Evolutionary conservation across 1,140 invertebrate genomes (phyloP).

Genomic region (Radopholus similis): DNA sequence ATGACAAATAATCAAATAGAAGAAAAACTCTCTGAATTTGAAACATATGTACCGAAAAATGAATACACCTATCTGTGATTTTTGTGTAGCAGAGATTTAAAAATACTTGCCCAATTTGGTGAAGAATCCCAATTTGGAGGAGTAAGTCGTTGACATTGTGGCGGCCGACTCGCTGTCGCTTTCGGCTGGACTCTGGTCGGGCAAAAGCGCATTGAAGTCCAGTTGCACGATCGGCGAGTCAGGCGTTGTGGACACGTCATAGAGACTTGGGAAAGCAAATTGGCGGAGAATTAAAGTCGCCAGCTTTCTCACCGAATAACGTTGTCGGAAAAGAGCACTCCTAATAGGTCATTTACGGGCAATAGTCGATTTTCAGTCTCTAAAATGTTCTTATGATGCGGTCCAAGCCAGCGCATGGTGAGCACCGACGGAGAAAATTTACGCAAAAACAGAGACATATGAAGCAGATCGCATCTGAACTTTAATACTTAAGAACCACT

Average conservation of each 20-base stretch:
- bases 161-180: constrained; percentile 3
- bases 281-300: background rate
- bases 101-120: constrained; percentile 11
- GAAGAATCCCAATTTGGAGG: constrained; percentile 5
- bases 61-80: too few relatives aligned
- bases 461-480: constrained; percentile 6
- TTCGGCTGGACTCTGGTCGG: background rate
- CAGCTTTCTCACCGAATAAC: constrained; percentile 8
- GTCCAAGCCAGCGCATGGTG: constrained; percentile 3
- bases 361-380: background rate
- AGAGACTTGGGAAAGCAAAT: constrained; percentile 4
- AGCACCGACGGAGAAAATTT: constrained; percentile 7
- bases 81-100: too few relatives aligned
- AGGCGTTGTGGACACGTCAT: background rate
- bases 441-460: constrained; percentile 4
- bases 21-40: too few relatives aligned
- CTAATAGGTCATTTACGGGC: background rate
- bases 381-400: constrained; percentile 1
- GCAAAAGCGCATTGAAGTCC: constrained; percentile 3
- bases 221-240: background rate
- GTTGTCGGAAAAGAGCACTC: constrained; percentile 10
- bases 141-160: background rate
- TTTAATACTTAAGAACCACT: background rate
- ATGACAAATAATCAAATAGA: too few relatives aligned
- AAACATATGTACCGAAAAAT: too few relatives aligned